phyloP scores from a whole-genome alignment of 2,113 vertebrate genomes.

The Ceyx margarethae region DNA sequence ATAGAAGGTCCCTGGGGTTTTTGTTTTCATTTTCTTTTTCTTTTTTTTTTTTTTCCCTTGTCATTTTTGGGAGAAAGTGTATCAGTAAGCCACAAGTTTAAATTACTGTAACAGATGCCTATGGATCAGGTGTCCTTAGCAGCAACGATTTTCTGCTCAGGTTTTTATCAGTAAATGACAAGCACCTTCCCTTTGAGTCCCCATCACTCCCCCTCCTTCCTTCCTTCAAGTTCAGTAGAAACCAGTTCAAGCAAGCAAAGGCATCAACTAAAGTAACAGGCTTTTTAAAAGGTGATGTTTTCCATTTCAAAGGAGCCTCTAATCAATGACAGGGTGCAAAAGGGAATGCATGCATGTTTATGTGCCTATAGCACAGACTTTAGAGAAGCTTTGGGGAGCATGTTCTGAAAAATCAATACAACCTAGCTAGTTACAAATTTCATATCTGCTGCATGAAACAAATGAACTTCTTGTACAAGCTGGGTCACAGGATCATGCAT shows the following conservation, averaged over 20 bases:
- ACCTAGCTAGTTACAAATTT: constrained; percentile 45
- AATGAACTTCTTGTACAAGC: constrained; percentile 28
- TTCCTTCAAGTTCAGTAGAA: constrained; percentile 54
- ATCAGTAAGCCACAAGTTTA: constrained; percentile 19
- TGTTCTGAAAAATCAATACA: constrained; percentile 52
- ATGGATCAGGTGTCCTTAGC: constrained; percentile 59
- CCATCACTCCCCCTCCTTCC: constrained; percentile 7
- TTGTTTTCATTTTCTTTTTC: not conserved
- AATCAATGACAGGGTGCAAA: constrained; percentile 60
- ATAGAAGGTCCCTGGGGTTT: not conserved
- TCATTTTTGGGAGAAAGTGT: not conserved
- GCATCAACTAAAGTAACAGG: constrained; percentile 61
- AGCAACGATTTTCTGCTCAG: constrained; percentile 66
- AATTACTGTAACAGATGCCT: constrained; percentile 51
- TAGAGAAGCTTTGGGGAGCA: constrained; percentile 48
- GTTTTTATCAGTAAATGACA: constrained; percentile 71
- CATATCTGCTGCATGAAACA: constrained; percentile 41
- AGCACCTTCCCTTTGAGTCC: constrained; percentile 58
- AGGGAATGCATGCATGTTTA: constrained; percentile 57
- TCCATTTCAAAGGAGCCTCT: constrained; percentile 61
- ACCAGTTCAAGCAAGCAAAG: constrained; percentile 59
- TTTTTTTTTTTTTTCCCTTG: not conserved
- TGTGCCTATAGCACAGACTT: not conserved
- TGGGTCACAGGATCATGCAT: not conserved
- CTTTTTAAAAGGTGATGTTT: constrained; percentile 63